A percentile compares a stretch with the other conserved stretches of the same genome.
These are phyloP conservation scores for Percopsis transmontana DNA, from an alignment of 2,113 vertebrate genomes.

Conservation along the genomic window DNA sequence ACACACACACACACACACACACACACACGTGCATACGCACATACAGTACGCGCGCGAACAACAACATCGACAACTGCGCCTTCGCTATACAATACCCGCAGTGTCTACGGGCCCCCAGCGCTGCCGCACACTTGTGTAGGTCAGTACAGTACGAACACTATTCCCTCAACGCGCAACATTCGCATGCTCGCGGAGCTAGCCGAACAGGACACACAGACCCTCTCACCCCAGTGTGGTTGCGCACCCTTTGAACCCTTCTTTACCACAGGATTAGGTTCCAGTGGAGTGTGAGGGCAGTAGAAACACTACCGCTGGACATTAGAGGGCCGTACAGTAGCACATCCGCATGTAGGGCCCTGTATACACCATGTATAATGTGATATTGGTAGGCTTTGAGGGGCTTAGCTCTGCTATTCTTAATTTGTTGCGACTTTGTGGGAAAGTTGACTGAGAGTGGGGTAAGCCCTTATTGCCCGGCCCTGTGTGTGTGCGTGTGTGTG, in stretches of 20 bases:
- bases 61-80: slow-evolving; percentile 48
- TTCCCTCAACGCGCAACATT: not conserved
- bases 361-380: slow-evolving; percentile 58
- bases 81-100: slow-evolving; percentile 52
- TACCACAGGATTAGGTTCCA: slow-evolving; percentile 22
- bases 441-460: slow-evolving; percentile 68
- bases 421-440: slow-evolving; percentile 76
- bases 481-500: too few relatives aligned
- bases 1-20: not conserved
- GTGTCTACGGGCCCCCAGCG: slow-evolving; percentile 42
- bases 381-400: slow-evolving; percentile 62
- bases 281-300: slow-evolving; percentile 23
- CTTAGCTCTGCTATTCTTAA: slow-evolving; percentile 58
- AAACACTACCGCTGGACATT: slow-evolving; percentile 42
- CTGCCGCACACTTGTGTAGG: slow-evolving; percentile 16
- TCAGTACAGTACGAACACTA: slow-evolving; percentile 12
- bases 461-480: slow-evolving; percentile 55
- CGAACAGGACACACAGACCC: not conserved
- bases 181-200: slow-evolving; percentile 15
- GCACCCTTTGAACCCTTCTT: slow-evolving; percentile 34
- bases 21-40: not conserved
- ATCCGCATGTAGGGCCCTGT: slow-evolving; percentile 38
- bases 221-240: slow-evolving; percentile 39
- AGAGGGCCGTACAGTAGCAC: slow-evolving; percentile 43
- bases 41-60: slow-evolving; percentile 1